phyloP scores from a whole-genome alignment of 1,140 invertebrate genomes.

The Tetramorium alpestre region DNA sequence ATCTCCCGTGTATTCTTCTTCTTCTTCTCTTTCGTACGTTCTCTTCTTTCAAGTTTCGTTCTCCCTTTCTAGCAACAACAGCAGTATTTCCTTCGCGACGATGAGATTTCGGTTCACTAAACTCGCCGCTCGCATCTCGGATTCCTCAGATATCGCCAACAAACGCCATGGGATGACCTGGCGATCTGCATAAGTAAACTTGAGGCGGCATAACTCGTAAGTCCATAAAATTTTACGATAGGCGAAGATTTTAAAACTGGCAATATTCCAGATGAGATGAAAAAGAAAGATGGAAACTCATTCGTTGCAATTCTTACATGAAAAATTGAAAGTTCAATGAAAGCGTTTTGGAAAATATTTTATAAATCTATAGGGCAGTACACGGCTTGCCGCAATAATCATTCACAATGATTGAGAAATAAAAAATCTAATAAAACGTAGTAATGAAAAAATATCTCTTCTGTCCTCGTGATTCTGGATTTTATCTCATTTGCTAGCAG shows the following conservation, averaged over 20 bases:
- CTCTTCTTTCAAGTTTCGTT: background rate
- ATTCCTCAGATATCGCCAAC: background rate
- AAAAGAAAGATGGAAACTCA: too few relatives aligned
- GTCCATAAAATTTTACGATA: background rate
- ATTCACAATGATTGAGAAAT: background rate
- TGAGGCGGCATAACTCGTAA: background rate
- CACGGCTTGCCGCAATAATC: background rate
- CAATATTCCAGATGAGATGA: background rate
- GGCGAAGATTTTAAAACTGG: background rate
- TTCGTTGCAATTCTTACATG: background rate
- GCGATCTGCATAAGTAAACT: conserved; percentile 49
- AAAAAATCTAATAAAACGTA: background rate
- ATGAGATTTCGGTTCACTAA: conserved; percentile 13
- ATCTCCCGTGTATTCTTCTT: background rate
- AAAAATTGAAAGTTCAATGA: background rate
- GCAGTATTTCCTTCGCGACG: background rate
- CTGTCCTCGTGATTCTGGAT: background rate
- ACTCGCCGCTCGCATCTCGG: conserved; percentile 24
- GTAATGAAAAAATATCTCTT: background rate
- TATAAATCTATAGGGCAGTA: too few relatives aligned
- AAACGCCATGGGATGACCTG: background rate
- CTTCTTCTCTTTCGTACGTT: conserved; percentile 10
- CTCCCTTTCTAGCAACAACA: background rate
- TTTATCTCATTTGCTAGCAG: background rate
- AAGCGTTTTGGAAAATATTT: background rate